Base-by-base conservation (phyloP, 2,888 invertebrate species). In the Hetaerina titia region DNA sequence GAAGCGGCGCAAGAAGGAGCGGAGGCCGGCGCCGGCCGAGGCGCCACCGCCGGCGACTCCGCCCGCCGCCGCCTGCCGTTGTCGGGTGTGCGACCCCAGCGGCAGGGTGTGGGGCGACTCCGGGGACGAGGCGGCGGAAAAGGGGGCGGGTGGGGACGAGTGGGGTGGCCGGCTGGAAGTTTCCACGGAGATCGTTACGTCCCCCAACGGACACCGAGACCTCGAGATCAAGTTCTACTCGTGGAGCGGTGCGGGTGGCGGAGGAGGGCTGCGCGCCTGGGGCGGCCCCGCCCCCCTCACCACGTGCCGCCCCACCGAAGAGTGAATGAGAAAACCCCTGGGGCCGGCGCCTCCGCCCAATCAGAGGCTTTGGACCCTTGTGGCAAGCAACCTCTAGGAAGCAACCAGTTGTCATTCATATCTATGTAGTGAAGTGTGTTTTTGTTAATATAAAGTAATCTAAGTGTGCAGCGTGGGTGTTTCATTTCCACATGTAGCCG, bases 1-100 rank as follows among this genome's bases (percentile, higher is more conserved):
- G 94, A 99, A 99, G 96, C 97, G 99, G 94, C 98, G 99, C 96
- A 99, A 99, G 98, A 99, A 99, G 97, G 99, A 99, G 96, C 97
- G 98, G 96, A 98, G 98, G 97, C 98, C 98, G 69, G 97, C 97
- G 95, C 95, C 25, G 95, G 95, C 56, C 60, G 94, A 56, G 87
- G 64, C 25, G 22, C 31, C 22, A 13, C 19, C 11, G 17, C 57
- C 81, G 60, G 17, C 95, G 58, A 64, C 95, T 19, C 69, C 56
- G n/a, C 9, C 69, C 69, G 88, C 58, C n/a, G 94, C 13, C 64
- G 31, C 87, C 56, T 95, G 95, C n/a, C 98, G 98, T 97, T 98
- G 98, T 96, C 97, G 98, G 92, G 98, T 98, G 96, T 98, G 98
- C 96, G 98, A 98, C 96, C 98, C 98, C 0, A 97, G 98, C 56